These are phyloP conservation scores for Drosophila acutilabella DNA, from an alignment of 2,888 invertebrate species.

Conservation along the genomic window DNA sequence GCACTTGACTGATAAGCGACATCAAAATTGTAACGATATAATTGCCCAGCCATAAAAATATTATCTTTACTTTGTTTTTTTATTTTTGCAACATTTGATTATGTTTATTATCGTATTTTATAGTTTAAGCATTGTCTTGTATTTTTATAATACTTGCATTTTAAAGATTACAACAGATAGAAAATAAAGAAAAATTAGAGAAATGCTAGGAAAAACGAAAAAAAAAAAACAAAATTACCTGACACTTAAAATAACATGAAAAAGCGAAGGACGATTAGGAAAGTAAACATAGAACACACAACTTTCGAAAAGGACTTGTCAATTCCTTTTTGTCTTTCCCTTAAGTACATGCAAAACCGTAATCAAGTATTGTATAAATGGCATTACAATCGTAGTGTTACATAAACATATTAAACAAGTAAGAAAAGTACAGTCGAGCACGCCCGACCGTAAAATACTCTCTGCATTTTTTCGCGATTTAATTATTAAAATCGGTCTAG, in stretches of 20 bases:
- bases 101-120: slow-evolving; percentile 48
- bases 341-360: slow-evolving; percentile 50
- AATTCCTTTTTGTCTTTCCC: neutral
- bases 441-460: too few species aligned
- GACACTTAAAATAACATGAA: slow-evolving; percentile 33
- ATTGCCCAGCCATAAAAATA: slow-evolving; percentile 36
- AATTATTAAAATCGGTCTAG: too few species aligned
- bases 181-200: slow-evolving; percentile 31
- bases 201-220: slow-evolving; percentile 14
- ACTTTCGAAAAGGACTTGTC: slow-evolving; percentile 47
- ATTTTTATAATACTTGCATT: slow-evolving; percentile 71
- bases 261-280: slow-evolving; percentile 33
- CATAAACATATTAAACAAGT: slow-evolving; percentile 28
- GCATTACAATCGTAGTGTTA: slow-evolving; percentile 50
- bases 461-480: too few species aligned
- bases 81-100: slow-evolving; percentile 58
- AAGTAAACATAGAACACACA: slow-evolving; percentile 27
- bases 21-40: slow-evolving; percentile 28
- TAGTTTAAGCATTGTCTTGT: slow-evolving; percentile 56
- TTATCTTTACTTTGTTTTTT: neutral
- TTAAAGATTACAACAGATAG: slow-evolving; percentile 57
- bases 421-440: too few species aligned
- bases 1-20: slow-evolving; percentile 45
- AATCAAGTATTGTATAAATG: slow-evolving; percentile 56
- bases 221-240: slow-evolving; percentile 32